Evolutionary conservation across 1,140 invertebrate species (phyloP), one percentile per base, ranked within the genome.

Genomic region (Sipha flava): DNA sequence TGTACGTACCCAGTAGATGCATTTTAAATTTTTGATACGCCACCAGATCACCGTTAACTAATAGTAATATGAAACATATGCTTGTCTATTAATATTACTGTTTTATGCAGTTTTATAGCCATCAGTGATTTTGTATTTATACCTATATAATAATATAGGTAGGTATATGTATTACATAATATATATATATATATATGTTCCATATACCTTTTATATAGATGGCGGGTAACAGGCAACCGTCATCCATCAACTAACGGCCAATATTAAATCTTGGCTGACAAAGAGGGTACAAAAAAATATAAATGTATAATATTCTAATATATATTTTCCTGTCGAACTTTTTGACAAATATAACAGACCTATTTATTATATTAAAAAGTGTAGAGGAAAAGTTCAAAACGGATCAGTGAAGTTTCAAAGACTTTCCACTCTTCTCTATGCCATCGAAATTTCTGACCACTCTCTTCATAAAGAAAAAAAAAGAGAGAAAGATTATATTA

Each of bases 201-300:
- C 23, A 4, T n/a, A 4, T 12, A 40, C 16, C 34, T 59, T 54
- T 59, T 59, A n/a, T 59, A 29, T 77, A 43, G 73, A 77, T 77
- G 5, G 34, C 21, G 52, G 12, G 16, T 34, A 59, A 26, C 49
- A 77, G 29, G 73, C 52, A 26, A 77, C 73, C 49, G 73, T 57
- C 73, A 77, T 77, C 73, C 49, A 77, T 77, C 73, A 77, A 77
- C 47, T 29, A 47, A 40, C 34, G 49, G 52, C 49, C 49, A 52
- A 57, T 77, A 77, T 77, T 77, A 77, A 77, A 77, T 77, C 73
- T 77, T 59, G 52, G 52, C 73, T 57, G 73, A 77, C 49, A 77
- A 77, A 77, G 73, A 77, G 49, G 52, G 49, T 37, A 43, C 1
- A n/a, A 18, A 75, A 75, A 75, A 75, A 54, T n/a, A n/a, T n/a